Conservation (phyloP, 1,140 invertebrate species). For the Steinernema feltiae region DNA sequence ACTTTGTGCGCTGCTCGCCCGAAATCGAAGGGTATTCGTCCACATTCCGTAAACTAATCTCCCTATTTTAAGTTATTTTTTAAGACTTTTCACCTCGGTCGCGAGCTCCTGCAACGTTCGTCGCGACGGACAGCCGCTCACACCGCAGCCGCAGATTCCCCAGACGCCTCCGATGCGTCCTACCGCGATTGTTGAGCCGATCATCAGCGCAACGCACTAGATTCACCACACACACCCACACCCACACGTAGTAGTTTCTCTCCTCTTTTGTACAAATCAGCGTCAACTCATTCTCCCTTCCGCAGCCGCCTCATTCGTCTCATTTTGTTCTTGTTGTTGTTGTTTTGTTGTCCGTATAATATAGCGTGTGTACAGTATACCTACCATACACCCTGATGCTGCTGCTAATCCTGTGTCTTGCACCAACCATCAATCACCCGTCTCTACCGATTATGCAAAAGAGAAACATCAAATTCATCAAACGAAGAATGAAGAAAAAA, state of each 20-base stretch:
- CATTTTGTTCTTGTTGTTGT: not conserved
- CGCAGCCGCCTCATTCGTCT: too few species aligned
- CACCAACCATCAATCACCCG: too few species aligned
- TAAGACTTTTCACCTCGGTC: not conserved
- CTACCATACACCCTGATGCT: too few species aligned
- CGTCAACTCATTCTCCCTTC: too few species aligned
- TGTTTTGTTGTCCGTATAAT: too few species aligned
- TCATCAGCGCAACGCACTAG: not conserved
- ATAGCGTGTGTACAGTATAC: too few species aligned
- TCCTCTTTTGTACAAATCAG: too few species aligned
- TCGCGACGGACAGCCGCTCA: not conserved
- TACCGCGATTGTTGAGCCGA: not conserved
- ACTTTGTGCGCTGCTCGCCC: slow-evolving; percentile 96
- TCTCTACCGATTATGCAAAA: too few species aligned
- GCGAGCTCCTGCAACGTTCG: not conserved
- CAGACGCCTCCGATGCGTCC: not conserved
- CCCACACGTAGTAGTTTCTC: too few species aligned
- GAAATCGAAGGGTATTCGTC: slow-evolving; percentile 86
- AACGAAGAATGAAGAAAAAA: too few species aligned
- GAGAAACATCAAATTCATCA: too few species aligned
- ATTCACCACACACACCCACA: not conserved
- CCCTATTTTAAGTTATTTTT: not conserved
- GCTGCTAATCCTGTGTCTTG: too few species aligned
- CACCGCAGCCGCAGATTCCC: not conserved
- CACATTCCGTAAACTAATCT: not conserved